These are phyloP conservation scores for Gymnocypris eckloni DNA, from an alignment of 2,797 vertebrate genomes.

Conservation along the genomic window DNA sequence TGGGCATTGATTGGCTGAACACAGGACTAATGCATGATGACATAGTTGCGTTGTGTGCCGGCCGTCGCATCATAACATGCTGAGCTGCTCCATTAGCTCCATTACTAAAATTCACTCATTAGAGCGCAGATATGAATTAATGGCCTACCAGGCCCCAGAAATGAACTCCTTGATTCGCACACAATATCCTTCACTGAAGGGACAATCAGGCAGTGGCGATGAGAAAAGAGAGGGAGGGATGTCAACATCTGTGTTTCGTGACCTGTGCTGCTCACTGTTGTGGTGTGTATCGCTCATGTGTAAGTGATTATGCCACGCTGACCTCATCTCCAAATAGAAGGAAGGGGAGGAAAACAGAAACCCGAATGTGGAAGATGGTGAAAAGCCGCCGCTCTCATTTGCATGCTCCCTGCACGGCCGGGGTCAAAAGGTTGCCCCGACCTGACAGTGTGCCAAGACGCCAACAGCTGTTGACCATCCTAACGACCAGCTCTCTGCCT, in stretches of 20 bases:
- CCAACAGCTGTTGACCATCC: slow-evolving; percentile 71
- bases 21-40: slow-evolving; percentile 35
- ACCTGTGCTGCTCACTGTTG: slow-evolving; percentile 66
- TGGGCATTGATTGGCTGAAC: slow-evolving; percentile 36
- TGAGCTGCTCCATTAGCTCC: slow-evolving; percentile 45
- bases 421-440: slow-evolving; percentile 64
- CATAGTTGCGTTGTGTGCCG: slow-evolving; percentile 40
- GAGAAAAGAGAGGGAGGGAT: slow-evolving; percentile 71
- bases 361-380: not conserved
- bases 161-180: slow-evolving; percentile 47
- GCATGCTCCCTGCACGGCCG: slow-evolving; percentile 64
- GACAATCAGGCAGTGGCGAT: slow-evolving; percentile 4
- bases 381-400: slow-evolving; percentile 60
- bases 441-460: slow-evolving; percentile 65
- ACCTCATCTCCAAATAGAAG: slow-evolving; percentile 54
- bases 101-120: slow-evolving; percentile 49
- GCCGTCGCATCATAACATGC: slow-evolving; percentile 43
- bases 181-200: slow-evolving; percentile 51
- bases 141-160: slow-evolving; percentile 60
- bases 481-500: slow-evolving; percentile 66
- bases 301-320: slow-evolving; percentile 66
- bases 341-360: slow-evolving; percentile 2
- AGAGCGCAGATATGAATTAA: slow-evolving; percentile 69
- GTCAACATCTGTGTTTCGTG: slow-evolving; percentile 67
- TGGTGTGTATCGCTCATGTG: slow-evolving; percentile 67